Base-by-base conservation (phyloP, 2,888 invertebrate species). In the Ernsta delagoae region DNA sequence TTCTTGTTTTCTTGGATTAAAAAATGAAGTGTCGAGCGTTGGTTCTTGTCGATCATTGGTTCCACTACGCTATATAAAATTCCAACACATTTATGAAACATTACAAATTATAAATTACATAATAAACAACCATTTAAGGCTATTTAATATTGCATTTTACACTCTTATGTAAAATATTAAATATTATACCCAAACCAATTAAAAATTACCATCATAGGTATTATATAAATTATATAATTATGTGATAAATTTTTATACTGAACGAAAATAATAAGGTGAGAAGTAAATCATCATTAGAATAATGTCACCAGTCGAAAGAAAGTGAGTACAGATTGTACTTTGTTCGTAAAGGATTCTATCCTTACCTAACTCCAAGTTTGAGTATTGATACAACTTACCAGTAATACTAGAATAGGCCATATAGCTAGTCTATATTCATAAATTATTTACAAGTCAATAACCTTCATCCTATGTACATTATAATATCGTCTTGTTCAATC, bases 331-430 rank as follows among this genome's bases (percentile, higher is more conserved):
- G 74, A 72, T 76, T 76, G 78, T 69, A 74, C 78, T 77, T 54
- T 83, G 83, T 83, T 84, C 83, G 84, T 84, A 87, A 83, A 86
- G 79, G 80, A 77, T 77, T 56, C 11, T 79, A 79, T 75, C 63
- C 79, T 84, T 86, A 65, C 79, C 84, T 86, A 65, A 83, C 71
- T 75, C 81, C 85, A 85, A 71, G 63, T 83, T 90, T 91, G 92
- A 92, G 91, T 92, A 91, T 92, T 81, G 79, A 84, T 85, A 81
- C 78, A 81, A 81, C 84, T 85, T 90, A 88, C 75, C 72, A 81
- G 75, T 62, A 61, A 67, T 56, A 67, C 62, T 68, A 68, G 43
- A 67, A 45, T 67, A 68, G 64, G 16, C 9, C 83, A 56, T 45
- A 39, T n/a, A 83, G 79, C 76, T 56, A 74, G 74, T 79, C 75